phyloP scores from a whole-genome alignment of 1,140 invertebrate genomes.

The Drosophila subpulchrella region DNA sequence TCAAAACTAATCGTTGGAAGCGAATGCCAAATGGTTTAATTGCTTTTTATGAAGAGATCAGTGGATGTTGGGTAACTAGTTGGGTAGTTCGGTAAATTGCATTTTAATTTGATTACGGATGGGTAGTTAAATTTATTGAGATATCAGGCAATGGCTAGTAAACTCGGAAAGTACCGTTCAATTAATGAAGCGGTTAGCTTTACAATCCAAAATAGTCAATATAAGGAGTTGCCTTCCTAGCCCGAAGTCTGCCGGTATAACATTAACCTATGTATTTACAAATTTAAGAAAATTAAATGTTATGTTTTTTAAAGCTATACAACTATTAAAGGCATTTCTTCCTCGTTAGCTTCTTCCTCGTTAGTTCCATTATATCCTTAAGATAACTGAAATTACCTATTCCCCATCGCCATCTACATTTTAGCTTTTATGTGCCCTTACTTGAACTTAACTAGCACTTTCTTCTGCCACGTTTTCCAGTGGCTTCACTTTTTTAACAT shows the following conservation, averaged over 20 bases:
- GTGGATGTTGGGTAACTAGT: background rate
- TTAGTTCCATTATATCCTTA: slow-evolving; percentile 44
- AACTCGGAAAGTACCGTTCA: background rate
- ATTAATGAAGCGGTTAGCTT: background rate
- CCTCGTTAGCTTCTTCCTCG: background rate
- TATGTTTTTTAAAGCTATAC: background rate
- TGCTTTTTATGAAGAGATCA: background rate
- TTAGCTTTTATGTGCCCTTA: slow-evolving; percentile 38
- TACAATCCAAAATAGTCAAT: background rate
- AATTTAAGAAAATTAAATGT: no score
- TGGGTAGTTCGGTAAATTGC: background rate
- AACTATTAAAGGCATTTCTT: background rate
- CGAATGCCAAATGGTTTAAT: slow-evolving; percentile 14
- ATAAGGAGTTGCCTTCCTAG: no score
- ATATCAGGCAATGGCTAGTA: background rate
- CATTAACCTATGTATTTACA: no score
- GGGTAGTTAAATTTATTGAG: background rate
- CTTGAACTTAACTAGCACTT: slow-evolving; percentile 57
- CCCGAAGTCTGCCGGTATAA: no score
- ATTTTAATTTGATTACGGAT: slow-evolving; percentile 1
- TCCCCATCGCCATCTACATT: background rate
- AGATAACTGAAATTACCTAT: slow-evolving; percentile 55
- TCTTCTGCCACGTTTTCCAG: slow-evolving; percentile 45
- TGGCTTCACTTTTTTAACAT: slow-evolving; percentile 60
- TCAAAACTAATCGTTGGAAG: slow-evolving; percentile 10